A percentile compares a stretch with the other conserved stretches of the same genome.
Evolutionary conservation across 64 coral and sea anemone species (phyloP).

Genomic region (Stichodactyla helianthus): DNA sequence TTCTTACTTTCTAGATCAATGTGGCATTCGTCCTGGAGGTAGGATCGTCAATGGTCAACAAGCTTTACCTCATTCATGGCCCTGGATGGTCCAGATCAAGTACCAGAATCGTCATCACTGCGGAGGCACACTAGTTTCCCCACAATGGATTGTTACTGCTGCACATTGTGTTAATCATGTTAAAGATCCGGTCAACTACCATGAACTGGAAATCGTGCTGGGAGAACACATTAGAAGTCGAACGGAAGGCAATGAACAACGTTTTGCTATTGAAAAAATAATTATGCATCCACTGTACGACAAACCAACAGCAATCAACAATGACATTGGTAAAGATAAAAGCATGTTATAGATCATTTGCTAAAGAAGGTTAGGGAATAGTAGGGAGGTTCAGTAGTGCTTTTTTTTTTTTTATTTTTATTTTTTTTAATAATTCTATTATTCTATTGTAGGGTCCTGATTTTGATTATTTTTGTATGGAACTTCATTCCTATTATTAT

Average conservation of each 20-base stretch:
- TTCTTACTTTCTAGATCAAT: conserved; percentile 8
- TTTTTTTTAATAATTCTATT: too few relatives aligned
- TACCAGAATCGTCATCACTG: conserved; percentile 59
- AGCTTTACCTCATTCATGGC: conserved; percentile 69
- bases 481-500: too few relatives aligned
- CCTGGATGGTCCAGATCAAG: conserved; percentile 81
- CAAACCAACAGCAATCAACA: conserved; percentile 39
- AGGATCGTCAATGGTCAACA: conserved; percentile 69
- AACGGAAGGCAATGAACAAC: conserved; percentile 51
- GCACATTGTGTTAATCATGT: conserved; percentile 68
- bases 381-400: too few relatives aligned
- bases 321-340: conserved; percentile 63
- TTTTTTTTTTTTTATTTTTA: too few relatives aligned
- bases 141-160: conserved; percentile 72
- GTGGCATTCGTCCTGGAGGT: conserved; percentile 39
- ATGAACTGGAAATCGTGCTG: conserved; percentile 45
- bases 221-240: conserved; percentile 63
- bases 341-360: too few relatives aligned
- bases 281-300: conserved; percentile 40
- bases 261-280: conserved; percentile 42
- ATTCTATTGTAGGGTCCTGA: too few relatives aligned
- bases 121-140: conserved; percentile 63
- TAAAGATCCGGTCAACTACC: conserved; percentile 27
- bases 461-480: too few relatives aligned
- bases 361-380: too few relatives aligned